Evolutionary conservation across 1,140 invertebrate species (phyloP).

Genomic region (Caenorhabditis remanei): DNA sequence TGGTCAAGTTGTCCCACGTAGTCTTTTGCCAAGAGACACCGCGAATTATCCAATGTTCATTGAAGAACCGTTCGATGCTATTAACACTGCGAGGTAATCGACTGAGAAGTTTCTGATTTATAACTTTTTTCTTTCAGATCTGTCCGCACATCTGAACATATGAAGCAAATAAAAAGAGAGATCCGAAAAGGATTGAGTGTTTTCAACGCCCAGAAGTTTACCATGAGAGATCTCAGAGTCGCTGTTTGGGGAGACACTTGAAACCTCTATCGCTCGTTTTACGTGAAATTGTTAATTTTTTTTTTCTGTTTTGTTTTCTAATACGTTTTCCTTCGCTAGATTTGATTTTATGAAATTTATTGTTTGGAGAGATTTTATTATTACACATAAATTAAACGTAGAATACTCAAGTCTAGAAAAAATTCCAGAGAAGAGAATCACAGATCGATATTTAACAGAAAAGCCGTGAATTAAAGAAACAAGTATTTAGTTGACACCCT

Average conservation of each 20-base stretch:
- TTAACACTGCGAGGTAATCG: conserved; percentile 93
- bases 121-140: neutral
- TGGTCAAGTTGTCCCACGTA: conserved; percentile 82
- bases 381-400: conserved; percentile 23
- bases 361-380: conserved; percentile 1
- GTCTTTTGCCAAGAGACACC: conserved; percentile 57
- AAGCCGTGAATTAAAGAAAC: neutral
- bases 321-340: no score
- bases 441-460: conserved; percentile 27
- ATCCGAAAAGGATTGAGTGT: no score
- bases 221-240: no score
- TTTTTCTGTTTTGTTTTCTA: neutral
- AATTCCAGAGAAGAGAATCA: neutral
- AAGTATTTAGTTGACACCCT: neutral
- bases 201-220: no score
- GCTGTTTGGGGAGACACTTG: no score
- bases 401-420: neutral
- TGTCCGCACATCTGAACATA: neutral
- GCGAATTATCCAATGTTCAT: conserved; percentile 74
- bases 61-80: conserved; percentile 91
- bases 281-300: neutral
- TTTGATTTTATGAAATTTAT: no score
- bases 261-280: no score
- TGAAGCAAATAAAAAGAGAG: neutral
- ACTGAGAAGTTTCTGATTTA: neutral